These are phyloP conservation scores for Biston betularia DNA, from an alignment of 2,888 invertebrate species.

Conservation along the genomic window DNA sequence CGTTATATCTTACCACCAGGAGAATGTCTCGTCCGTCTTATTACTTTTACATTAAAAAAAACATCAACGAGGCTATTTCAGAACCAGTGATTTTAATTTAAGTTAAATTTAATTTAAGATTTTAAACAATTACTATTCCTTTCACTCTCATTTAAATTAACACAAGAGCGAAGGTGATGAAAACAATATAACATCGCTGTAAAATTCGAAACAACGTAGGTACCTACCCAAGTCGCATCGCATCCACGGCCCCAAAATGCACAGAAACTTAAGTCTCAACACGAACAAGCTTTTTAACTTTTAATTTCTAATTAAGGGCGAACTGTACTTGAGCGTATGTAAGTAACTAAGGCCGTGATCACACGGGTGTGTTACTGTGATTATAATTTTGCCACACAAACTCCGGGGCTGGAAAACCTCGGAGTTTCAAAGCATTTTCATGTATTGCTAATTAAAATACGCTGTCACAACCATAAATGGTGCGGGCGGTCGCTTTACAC, in stretches of 20 bases:
- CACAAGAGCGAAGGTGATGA: too few relatives aligned
- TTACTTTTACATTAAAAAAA: too few relatives aligned
- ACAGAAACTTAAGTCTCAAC: slow-evolving; percentile 18
- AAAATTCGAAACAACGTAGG: background rate
- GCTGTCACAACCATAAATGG: slow-evolving; percentile 73
- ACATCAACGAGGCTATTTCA: background rate
- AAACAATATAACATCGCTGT: too few relatives aligned
- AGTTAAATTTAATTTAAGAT: too few relatives aligned
- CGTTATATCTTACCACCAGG: too few relatives aligned
- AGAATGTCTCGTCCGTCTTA: too few relatives aligned
- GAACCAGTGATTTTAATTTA: background rate
- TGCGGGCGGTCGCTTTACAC: slow-evolving; percentile 61
- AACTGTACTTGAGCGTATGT: slow-evolving; percentile 47
- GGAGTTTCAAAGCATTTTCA: slow-evolving; percentile 81
- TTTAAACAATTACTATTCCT: too few relatives aligned
- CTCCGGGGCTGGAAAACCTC: slow-evolving; percentile 50
- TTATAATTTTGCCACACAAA: slow-evolving; percentile 73
- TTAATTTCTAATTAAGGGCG: slow-evolving; percentile 63
- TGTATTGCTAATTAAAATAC: slow-evolving; percentile 85
- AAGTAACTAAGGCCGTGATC: slow-evolving; percentile 57
- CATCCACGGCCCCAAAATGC: slow-evolving; percentile 2
- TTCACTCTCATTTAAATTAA: too few relatives aligned
- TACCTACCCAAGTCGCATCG: background rate
- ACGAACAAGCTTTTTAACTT: slow-evolving; percentile 63
- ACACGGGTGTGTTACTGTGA: slow-evolving; percentile 68